Percentiles rank a stretch among this genome's conserved stretches.
Conservation (phyloP, 1,140 invertebrate species). For the Coptotermes formosanus region DNA sequence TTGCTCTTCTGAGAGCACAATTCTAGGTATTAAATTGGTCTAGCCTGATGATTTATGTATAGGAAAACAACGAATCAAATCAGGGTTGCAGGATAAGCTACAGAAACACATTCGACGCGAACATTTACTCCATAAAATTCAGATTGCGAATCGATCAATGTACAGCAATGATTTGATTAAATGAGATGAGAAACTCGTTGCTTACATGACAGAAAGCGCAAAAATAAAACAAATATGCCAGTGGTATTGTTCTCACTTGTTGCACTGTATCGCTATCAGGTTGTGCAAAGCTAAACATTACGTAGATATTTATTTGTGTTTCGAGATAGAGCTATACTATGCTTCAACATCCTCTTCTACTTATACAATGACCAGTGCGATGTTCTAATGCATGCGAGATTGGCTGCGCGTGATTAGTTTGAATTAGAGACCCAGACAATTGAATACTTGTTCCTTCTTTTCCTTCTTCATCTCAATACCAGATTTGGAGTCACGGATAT, state of each 20-base stretch:
- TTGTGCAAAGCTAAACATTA: not conserved
- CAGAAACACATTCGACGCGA: too few relatives aligned
- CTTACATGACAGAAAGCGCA: not conserved
- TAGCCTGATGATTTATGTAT: too few relatives aligned
- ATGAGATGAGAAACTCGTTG: not conserved
- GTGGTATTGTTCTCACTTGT: not conserved
- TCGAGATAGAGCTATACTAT: not conserved
- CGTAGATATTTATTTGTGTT: not conserved
- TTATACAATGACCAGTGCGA: not conserved
- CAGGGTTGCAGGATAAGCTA: too few relatives aligned
- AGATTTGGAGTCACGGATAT: not conserved
- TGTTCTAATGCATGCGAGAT: not conserved
- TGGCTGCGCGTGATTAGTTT: not conserved
- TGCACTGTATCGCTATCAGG: not conserved
- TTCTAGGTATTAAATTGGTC: too few relatives aligned
- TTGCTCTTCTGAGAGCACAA: too few relatives aligned
- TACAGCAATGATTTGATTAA: not conserved
- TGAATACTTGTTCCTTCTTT: not conserved
- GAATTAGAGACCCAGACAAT: not conserved
- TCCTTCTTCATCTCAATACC: not conserved
- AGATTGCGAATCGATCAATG: not conserved
- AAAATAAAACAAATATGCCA: conserved; percentile 38
- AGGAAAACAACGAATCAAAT: too few relatives aligned
- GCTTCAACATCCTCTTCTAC: not conserved
- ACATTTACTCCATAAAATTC: too few relatives aligned